A percentile compares a stretch with the other conserved stretches of the same genome.
phyloP scores from a whole-genome alignment of 2,888 invertebrate species.

The Xestia sexstrigata region DNA sequence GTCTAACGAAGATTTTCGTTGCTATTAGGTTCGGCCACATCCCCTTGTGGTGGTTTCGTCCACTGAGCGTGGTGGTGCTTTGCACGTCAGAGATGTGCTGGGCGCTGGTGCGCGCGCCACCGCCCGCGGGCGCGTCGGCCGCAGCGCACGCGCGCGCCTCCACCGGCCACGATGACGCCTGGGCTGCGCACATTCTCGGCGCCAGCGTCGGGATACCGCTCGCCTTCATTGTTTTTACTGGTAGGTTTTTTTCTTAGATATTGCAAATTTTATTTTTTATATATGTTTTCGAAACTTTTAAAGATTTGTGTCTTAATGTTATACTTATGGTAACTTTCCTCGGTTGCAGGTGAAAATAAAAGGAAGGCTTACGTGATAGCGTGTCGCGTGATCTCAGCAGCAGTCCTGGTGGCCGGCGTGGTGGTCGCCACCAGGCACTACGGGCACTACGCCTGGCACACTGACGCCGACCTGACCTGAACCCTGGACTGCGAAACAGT shows the following conservation, averaged over 20 bases:
- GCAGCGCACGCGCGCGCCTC: conserved; percentile 61
- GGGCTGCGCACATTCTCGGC: conserved; percentile 94
- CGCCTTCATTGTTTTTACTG: conserved; percentile 91
- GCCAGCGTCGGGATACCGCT: conserved; percentile 92
- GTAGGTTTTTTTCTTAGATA: conserved; percentile 65
- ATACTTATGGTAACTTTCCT: background rate
- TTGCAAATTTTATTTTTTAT: background rate
- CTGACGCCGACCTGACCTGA: conserved; percentile 72
- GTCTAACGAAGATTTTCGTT: background rate
- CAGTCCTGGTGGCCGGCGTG: conserved; percentile 71
- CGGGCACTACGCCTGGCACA: conserved; percentile 69
- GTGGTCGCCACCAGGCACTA: conserved; percentile 71
- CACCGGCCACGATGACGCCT: conserved; percentile 90
- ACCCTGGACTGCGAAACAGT: conserved; percentile 15
- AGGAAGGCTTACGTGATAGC: conserved; percentile 70
- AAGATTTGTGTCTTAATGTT: background rate
- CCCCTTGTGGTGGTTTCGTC: conserved; percentile 90
- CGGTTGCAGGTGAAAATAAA: conserved; percentile 81
- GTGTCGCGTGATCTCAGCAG: conserved; percentile 75
- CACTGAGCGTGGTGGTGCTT: conserved; percentile 91
- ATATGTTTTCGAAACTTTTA: background rate
- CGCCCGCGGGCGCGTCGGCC: conserved; percentile 47
- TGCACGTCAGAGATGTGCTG: conserved; percentile 91
- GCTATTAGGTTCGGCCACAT: conserved; percentile 82
- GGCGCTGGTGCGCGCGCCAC: conserved; percentile 75